Percentiles rank a stretch among this genome's conserved stretches.
Evolutionary conservation across 2,888 invertebrate species (phyloP).

Genomic region (Tenthredo distinguenda): DNA sequence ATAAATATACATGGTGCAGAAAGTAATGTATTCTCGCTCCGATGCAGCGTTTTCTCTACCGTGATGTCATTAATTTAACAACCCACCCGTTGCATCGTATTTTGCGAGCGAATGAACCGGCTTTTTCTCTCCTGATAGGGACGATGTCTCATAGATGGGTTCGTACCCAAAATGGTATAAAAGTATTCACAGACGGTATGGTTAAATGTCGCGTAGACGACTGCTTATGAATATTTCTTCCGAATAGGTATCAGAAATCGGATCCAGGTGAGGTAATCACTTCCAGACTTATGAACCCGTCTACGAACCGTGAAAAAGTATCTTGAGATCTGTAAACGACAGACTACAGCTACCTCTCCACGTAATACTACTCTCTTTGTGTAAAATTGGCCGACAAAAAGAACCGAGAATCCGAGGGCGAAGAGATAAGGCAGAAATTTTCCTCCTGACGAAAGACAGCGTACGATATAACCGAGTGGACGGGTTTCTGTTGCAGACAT

Average conservation of each 20-base stretch:
- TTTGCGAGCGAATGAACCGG: not conserved
- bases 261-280: not conserved
- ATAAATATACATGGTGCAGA: not conserved
- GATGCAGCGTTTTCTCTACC: conserved; percentile 7
- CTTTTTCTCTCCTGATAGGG: not conserved
- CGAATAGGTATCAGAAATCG: not conserved
- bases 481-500: conserved; percentile 28
- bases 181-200: not conserved
- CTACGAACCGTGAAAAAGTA: not conserved
- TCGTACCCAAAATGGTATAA: not conserved
- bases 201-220: not conserved
- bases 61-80: conserved; percentile 36
- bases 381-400: not conserved
- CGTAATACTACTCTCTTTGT: not conserved
- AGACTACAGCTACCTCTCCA: not conserved
- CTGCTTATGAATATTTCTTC: not conserved
- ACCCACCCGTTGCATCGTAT: conserved; percentile 30
- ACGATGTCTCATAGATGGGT: not conserved
- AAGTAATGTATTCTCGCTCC: not conserved
- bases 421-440: conserved; percentile 17
- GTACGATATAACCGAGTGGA: not conserved
- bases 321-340: conserved; percentile 19
- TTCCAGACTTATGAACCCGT: not conserved
- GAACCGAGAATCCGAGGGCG: conserved; percentile 3
- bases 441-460: not conserved